phyloP scores from a whole-genome alignment of 2,797 vertebrate genomes.

The Lutra lutra region DNA sequence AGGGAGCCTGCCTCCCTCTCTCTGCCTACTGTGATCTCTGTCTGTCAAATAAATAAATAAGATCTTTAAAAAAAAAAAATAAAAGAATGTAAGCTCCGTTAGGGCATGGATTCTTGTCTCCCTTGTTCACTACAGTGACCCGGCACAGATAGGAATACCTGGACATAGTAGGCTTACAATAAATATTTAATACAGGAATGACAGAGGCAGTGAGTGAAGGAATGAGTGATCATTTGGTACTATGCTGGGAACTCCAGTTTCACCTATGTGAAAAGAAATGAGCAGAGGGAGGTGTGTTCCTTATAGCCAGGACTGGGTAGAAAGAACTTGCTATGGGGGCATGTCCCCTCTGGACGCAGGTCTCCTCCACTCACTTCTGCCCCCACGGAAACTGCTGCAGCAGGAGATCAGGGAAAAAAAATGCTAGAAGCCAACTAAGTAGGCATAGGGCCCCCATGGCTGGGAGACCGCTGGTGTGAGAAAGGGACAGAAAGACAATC shows the following conservation, averaged over 20 bases:
- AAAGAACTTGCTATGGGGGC: not conserved
- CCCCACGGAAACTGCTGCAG: fast-evolving
- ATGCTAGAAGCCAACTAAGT: not conserved
- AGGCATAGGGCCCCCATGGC: not conserved
- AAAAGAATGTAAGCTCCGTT: not conserved
- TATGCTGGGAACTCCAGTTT: not conserved
- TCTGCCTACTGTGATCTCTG: no score
- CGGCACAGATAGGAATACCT: not conserved
- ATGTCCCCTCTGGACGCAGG: not conserved
- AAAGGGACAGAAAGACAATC: not conserved
- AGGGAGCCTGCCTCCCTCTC: no score
- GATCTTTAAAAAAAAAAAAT: no score
- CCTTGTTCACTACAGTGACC: not conserved
- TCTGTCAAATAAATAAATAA: no score
- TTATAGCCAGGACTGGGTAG: not conserved
- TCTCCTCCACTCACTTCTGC: not conserved
- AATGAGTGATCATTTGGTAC: not conserved
- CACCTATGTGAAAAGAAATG: not conserved
- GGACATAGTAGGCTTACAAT: not conserved
- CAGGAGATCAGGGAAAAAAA: not conserved
- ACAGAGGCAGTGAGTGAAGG: not conserved
- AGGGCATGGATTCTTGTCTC: not conserved
- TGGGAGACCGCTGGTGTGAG: not conserved
- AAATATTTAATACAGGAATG: not conserved
- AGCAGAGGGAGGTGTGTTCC: not conserved